Base-by-base conservation (phyloP, 2,888 invertebrate species). In the Dinocampus coccinellae region DNA sequence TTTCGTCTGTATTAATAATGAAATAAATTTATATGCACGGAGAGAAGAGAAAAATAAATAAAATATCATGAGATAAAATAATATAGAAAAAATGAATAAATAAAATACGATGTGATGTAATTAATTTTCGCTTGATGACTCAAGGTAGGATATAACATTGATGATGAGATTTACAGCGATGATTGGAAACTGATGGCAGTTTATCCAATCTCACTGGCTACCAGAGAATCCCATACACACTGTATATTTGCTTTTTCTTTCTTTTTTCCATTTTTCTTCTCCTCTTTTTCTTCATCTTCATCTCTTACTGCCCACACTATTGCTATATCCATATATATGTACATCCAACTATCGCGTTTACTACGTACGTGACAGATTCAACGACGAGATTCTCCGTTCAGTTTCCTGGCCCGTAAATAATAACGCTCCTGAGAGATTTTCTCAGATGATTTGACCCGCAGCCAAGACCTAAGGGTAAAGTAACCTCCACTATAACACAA, bases 361-460 rank as follows among this genome's bases (percentile, higher is more conserved):
- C 72, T 67, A 66, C n/a, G 69, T 73, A 71, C 75, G 72, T 76
- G 76, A 76, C 77, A 77, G 77, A 77, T 75, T 69, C 69, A 73
- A 73, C 69, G 70, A 68, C 47, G 72, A 75, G 77, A 77, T 77
- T 73, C 73, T 67, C 69, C 72, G 67, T 68, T 63, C 47, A 72
- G 72, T 72, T 75, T 69, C 69, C 62, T 67, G 68, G 63, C 70
- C 47, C 73, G 73, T 75, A 73, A 73, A 74, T 70, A 73, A 73
- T 73, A 76, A 73, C 76, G 73, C 71, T 70, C 70, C 53, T 66
- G 64, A 55, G 73, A 77, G 77, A 77, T 77, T 74, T 77, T 77
- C 77, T 74, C 77, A 77, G 72, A 72, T 69, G 77, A 77, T 77
- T 76, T 73, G 73, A 72, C 72, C 72, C 67, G 72, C 72, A 72